Evolutionary conservation across 1,140 invertebrate species (phyloP), one percentile per base, ranked within the genome.

Genomic region (Drosophila pachea): DNA sequence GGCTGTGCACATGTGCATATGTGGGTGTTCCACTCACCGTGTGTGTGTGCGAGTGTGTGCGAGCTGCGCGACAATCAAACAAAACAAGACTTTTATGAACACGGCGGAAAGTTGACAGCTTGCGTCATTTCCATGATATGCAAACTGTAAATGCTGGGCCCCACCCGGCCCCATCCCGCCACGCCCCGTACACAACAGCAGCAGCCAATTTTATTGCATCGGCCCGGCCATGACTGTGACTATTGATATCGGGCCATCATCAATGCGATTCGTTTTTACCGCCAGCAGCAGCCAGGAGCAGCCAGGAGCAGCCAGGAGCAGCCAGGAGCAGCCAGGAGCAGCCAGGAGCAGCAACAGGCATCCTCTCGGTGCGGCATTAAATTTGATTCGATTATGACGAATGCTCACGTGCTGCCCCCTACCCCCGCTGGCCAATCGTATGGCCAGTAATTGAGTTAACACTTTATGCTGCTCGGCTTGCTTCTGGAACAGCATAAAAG

Each of bases 31-130:
- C 22, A 9, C 11, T 12, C 29, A 50, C 29, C 64, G 11, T 61
- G 40, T 62, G 12, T 54, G 33, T 22, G 14, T 40, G 49, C 43
- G n/a, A 55, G 45, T 63, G 38, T 40, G 53, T 56, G 49, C 42
- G 59, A 59, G 61, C 48, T 70, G 62, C 47, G 68, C 75, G 67
- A 76, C 74, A 82, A 77, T 74, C 81, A 86, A 86, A 87, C 82
- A 86, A 83, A 77, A 74, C 74, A 79, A 81, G 71, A 82, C 68
- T 86, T 86, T 86, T 86, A 86, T 86, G 82, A 86, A 86, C 79
- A 86, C 82, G 77, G 82, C 82, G 82, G 82, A 68, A 86, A 86
- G 77, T 86, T 86, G 82, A 86, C 82, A 86, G 82, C 82, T 86
- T 86, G 82, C 82, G 75, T 86, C 82, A 86, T 86, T 86, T 74